Conservation (phyloP, 2,113 vertebrate species). For the Amazona guildingii region DNA sequence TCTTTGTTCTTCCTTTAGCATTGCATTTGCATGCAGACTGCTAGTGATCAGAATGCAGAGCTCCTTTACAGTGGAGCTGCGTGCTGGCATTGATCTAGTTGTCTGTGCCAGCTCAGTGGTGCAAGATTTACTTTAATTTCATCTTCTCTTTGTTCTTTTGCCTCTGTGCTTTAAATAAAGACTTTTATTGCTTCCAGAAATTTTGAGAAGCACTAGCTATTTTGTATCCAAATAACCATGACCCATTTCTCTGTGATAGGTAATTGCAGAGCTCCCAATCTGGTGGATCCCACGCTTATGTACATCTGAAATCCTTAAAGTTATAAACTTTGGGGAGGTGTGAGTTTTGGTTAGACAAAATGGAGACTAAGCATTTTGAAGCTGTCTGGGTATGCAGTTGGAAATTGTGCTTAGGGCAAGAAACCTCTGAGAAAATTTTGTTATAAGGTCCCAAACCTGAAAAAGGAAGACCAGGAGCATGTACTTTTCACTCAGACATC, state of each 20-base stretch:
- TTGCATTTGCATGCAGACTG: slow-evolving; percentile 46
- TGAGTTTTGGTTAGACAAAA: neutral
- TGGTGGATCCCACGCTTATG: neutral
- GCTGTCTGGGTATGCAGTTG: neutral
- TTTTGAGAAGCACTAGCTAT: neutral
- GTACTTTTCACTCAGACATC: neutral
- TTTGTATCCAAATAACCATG: slow-evolving; percentile 12
- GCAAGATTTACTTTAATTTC: slow-evolving; percentile 71
- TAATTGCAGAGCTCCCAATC: neutral
- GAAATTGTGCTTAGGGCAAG: neutral
- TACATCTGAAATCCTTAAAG: neutral
- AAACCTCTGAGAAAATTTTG: neutral
- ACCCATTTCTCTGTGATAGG: neutral
- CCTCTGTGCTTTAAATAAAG: slow-evolving; percentile 38
- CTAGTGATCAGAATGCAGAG: slow-evolving; percentile 54
- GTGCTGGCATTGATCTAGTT: slow-evolving; percentile 64
- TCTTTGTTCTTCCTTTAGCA: slow-evolving; percentile 41
- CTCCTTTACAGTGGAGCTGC: neutral
- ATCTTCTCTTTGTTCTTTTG: slow-evolving; percentile 60
- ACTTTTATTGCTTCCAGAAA: slow-evolving; percentile 22
- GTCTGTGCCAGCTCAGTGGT: slow-evolving; percentile 61
- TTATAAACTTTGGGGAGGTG: neutral
- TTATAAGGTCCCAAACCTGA: neutral
- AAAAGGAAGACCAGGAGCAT: neutral
- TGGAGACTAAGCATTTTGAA: neutral